A percentile compares a stretch with the other conserved stretches of the same genome.
These are phyloP conservation scores for Scelioninae gen. 2 DNA, from an alignment of 2,888 invertebrate species.

Conservation along the genomic window DNA sequence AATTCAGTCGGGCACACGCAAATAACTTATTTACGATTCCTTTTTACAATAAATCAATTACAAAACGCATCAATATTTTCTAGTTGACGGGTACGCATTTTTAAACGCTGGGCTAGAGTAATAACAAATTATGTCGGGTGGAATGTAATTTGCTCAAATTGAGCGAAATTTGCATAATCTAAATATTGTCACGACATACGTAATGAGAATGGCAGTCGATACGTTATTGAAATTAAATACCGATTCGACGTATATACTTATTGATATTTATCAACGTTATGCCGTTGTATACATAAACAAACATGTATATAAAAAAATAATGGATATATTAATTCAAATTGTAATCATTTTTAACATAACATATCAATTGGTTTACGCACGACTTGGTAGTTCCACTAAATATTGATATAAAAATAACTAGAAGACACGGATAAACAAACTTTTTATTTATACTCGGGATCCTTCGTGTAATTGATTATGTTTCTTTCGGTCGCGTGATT, in stretches of 20 bases:
- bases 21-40: conserved; percentile 37
- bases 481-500: too few relatives aligned
- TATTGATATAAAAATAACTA: conserved; percentile 6
- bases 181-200: conserved; percentile 25
- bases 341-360: conserved; percentile 11
- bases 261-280: conserved; percentile 11
- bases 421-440: not conserved
- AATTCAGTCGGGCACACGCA: conserved; percentile 19
- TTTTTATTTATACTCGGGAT: not conserved
- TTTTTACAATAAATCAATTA: conserved; percentile 23
- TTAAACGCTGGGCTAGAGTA: conserved; percentile 11
- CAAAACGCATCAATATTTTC: conserved; percentile 30
- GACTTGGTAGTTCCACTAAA: not conserved
- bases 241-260: conserved; percentile 1
- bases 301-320: too few relatives aligned
- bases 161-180: conserved; percentile 37
- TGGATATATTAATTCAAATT: conserved; percentile 20
- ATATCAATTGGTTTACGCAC: not conserved
- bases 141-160: conserved; percentile 22
- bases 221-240: conserved; percentile 25
- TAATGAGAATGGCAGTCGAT: conserved; percentile 35
- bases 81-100: conserved; percentile 37
- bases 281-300: too few relatives aligned
- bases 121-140: conserved; percentile 17
- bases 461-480: not conserved